Percentiles rank a stretch among this genome's conserved stretches.
These are phyloP conservation scores for Lethocerus indicus DNA, from an alignment of 1,140 invertebrate genomes.

Conservation along the genomic window DNA sequence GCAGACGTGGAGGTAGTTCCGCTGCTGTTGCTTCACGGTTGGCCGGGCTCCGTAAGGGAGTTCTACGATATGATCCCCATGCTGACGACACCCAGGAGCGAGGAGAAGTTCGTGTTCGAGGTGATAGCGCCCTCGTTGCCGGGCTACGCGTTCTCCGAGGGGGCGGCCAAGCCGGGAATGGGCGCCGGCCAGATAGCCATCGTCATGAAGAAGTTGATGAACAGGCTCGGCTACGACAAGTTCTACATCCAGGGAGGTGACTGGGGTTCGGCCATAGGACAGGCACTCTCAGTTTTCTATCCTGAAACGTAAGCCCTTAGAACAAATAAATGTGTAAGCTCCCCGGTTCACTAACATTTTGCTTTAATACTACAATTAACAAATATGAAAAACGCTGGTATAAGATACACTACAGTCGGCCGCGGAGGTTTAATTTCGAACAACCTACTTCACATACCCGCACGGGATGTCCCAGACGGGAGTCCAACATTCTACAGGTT, in stretches of 20 bases:
- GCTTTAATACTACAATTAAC: too few relatives aligned
- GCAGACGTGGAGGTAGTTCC: constrained; percentile 32
- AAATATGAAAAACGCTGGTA: too few relatives aligned
- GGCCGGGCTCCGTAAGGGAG: constrained; percentile 78
- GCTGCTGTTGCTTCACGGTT: constrained; percentile 63
- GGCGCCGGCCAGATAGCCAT: constrained; percentile 42
- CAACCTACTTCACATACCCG: too few relatives aligned
- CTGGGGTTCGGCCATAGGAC: constrained; percentile 48
- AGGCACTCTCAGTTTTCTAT: constrained; percentile 41
- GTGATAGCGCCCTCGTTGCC: constrained; percentile 64
- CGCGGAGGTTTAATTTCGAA: too few relatives aligned
- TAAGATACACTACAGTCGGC: too few relatives aligned
- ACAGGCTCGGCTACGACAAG: constrained; percentile 49
- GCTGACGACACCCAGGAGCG: constrained; percentile 35
- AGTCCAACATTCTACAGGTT: too few relatives aligned
- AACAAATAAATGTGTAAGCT: too few relatives aligned
- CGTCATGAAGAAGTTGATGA: constrained; percentile 70
- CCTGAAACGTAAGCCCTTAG: constrained; percentile 48
- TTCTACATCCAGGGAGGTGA: constrained; percentile 79
- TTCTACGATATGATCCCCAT: constrained; percentile 67
- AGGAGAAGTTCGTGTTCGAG: constrained; percentile 53
- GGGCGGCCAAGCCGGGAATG: constrained; percentile 39
- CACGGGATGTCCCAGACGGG: too few relatives aligned
- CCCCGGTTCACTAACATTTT: too few relatives aligned
- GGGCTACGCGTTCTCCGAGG: constrained; percentile 70